Percentiles rank a stretch among this genome's conserved stretches.
Conservation (phyloP, 2,797 vertebrate genomes). For the Chrysocyon brachyurus region DNA sequence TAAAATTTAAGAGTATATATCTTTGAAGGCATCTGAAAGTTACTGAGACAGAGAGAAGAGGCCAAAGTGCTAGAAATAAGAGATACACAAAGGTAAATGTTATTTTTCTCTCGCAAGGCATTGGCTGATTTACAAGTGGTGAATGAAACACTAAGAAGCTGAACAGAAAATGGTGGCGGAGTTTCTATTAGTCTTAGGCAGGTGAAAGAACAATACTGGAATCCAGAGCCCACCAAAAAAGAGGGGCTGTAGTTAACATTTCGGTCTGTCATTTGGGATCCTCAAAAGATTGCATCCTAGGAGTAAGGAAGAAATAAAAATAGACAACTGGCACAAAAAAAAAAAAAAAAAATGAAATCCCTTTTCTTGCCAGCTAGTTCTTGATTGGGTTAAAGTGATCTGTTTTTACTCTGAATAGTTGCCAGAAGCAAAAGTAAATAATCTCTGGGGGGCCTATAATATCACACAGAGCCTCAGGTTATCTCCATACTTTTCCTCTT, state of each 20-base stretch:
- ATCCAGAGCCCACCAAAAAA: background rate
- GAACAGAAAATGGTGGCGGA: background rate
- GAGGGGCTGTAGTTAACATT: background rate
- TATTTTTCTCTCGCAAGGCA: background rate
- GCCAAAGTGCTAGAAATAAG: background rate
- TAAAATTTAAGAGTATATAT: background rate
- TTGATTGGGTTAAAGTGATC: background rate
- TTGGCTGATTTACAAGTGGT: background rate
- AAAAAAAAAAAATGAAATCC: background rate
- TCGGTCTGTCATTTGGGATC: background rate
- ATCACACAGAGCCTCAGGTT: background rate
- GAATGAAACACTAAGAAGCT: background rate
- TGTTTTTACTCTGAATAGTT: background rate
- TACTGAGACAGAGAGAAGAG: background rate
- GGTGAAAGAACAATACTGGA: background rate
- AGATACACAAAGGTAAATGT: background rate
- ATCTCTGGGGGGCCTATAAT: background rate
- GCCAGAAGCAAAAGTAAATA: slow-evolving; percentile 2
- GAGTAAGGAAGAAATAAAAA: background rate
- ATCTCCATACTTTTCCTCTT: background rate
- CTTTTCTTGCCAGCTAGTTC: background rate
- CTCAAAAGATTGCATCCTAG: background rate
- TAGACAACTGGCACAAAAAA: background rate
- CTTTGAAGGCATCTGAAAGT: background rate
- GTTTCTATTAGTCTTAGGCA: background rate